phyloP scores from a whole-genome alignment of 2,888 invertebrate genomes.

The Molorchus minor region DNA sequence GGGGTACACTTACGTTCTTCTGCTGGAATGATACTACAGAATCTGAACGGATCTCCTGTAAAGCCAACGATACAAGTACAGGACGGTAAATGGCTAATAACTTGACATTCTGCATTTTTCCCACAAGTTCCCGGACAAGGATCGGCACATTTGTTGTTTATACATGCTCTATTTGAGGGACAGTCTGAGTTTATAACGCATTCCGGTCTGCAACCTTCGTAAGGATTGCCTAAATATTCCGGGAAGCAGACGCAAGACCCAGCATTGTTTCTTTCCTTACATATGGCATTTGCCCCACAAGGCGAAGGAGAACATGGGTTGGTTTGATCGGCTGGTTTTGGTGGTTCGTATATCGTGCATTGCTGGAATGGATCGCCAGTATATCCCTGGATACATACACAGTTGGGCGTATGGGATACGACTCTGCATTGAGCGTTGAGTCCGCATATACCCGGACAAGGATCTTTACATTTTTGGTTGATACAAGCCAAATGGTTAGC shows the following conservation, averaged over 20 bases:
- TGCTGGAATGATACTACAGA: slow-evolving; percentile 60
- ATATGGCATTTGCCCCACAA: slow-evolving; percentile 73
- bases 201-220: slow-evolving; percentile 72
- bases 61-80: slow-evolving; percentile 70
- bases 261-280: slow-evolving; percentile 63
- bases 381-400: slow-evolving; percentile 67
- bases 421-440: slow-evolving; percentile 67
- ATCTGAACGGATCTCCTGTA: slow-evolving; percentile 72
- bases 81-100: slow-evolving; percentile 71
- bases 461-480: slow-evolving; percentile 78
- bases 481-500: slow-evolving; percentile 75
- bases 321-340: slow-evolving; percentile 46
- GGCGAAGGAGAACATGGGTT: slow-evolving; percentile 71
- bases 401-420: slow-evolving; percentile 68
- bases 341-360: slow-evolving; percentile 51
- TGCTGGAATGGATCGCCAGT: slow-evolving; percentile 69
- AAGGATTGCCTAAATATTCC: slow-evolving; percentile 73
- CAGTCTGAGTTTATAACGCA: slow-evolving; percentile 74
- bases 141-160: slow-evolving; percentile 70
- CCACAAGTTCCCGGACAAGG: slow-evolving; percentile 74
- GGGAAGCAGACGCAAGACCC: slow-evolving; percentile 69
- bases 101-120: slow-evolving; percentile 71
- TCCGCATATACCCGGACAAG: slow-evolving; percentile 69
- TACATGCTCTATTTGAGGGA: slow-evolving; percentile 73
- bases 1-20: slow-evolving; percentile 43